Base-by-base conservation (phyloP, 2,888 invertebrate genomes). In the Neuroscelio doddi region DNA sequence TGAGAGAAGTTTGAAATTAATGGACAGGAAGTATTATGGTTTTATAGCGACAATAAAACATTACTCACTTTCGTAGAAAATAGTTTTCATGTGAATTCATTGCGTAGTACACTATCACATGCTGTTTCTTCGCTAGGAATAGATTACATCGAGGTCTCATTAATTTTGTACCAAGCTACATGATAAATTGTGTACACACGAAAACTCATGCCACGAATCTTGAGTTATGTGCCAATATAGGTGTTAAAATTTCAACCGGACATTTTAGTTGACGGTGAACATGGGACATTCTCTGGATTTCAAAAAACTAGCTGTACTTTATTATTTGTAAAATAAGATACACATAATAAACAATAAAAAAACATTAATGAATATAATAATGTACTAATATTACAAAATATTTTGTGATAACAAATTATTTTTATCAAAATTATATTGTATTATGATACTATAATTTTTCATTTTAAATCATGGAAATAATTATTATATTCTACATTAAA, bases 31-130 rank as follows among this genome's bases (percentile, higher is more conserved):
- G 64, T 64, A 52, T 57, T 16, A 47, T 57, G 47, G 47, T 62
- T 63, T 63, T 63, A 63, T 57, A 51, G 47, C 10, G 56, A 52
- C 63, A 52, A 53, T 64, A 64, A 64, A 57, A 57, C 47, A 49
- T 21, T 21, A 21, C 21, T 21, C 5, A 5, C 46, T 47, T 27
- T 30, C 51, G 26, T 45, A 21, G 38, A 34, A 16, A 16, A 17
- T 29, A 38, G 16, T 47, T 57, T 57, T 64, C 44, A 55, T 21
- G 49, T 50, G 36, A 26, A 32, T 15, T 34, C 42, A 36, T 41
- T 34, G 10, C 14, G 44, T 12, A 47, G 49, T 51, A 42, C 9
- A 52, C 57, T 64, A 64, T 64, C 63, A 52, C 51, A 51, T 52
- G 57, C 52, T 45, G 57, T 57, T 57, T 57, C 46, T 47, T 52